Evolutionary conservation across 2,113 vertebrate genomes (phyloP), one percentile per base, ranked within the genome.

Genomic region (Euleptes europaea): DNA sequence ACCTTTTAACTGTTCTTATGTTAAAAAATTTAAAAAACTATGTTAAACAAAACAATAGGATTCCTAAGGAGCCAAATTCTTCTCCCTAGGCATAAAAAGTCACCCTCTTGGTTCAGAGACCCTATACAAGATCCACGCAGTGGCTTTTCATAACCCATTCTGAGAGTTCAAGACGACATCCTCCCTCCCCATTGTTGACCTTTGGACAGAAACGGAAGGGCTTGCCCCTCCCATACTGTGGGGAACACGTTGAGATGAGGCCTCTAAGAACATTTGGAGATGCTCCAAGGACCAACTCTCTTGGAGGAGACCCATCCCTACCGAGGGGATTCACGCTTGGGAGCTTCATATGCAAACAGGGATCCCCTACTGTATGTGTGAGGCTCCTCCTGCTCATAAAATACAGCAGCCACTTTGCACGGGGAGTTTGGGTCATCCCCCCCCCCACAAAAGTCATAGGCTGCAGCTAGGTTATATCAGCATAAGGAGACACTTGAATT

Each of bases 1-100:
- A 79, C 13, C 9, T 70, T 65, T 92, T 82, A 42, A 28, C 63
- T 85, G 73, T 87, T 81, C n/a, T 78, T 85, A 69, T 74, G 33
- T 74, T 40, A 65, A 90, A 33, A 14, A 19, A 80, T 74, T 75
- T 42, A 57, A 65, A 69, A 60, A 92, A 78, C 65, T 85, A 33
- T 71, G 69, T 80, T 31, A 86, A 83, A 88, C 69, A 89, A 90
- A 70, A 51, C 77, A 84, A 70, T 33, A 57, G 12, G n/a, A 17
- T 86, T 86, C 85, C 88, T 84, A 84, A 82, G n/a, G 89, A 90
- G 78, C 83, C 86, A 72, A 70, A 75, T 87, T 77, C 44, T 60
- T 65, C n/a, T 60, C 71, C 28, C 83, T 13, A 84, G 77, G 31
- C 80, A 89, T 70, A 87, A 92, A 14, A 42, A 66, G 40, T 74